Evolutionary conservation across 2,113 vertebrate genomes (phyloP), one percentile per base, ranked within the genome.

Genomic region (Spilogale gracilis): DNA sequence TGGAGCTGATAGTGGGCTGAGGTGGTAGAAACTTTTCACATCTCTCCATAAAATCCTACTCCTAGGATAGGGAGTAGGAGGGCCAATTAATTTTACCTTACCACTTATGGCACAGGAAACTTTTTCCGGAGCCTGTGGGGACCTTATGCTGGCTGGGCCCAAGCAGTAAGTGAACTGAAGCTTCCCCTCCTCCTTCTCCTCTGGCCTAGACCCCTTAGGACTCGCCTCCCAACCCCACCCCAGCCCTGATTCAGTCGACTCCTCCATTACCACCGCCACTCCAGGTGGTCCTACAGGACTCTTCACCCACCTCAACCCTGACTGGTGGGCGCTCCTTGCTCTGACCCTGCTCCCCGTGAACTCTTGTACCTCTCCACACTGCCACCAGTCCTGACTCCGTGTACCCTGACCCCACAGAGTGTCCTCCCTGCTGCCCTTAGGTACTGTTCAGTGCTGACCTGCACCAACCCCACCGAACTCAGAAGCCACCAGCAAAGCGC

Each of bases 381-480:
- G 43, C 60, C 69, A 45, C 91, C 3, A 21, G 7, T 27, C 79
- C 30, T n/a, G 50, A 50, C 21, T 17, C 4, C 6, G 0, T 5
- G 10, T 30, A 20, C 11, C 82, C 27, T 56, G 56, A 63, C 8
- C 1, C 0, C 17, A 52, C n/a, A 43, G 30, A 69, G 32, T 93
- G 43, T 52, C 54, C 11, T 9, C 30, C 23, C 38, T 10, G 4
- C 14, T 54, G 5, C 18, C 50, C 25, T 65, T 2, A 99, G 99
- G 99, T 99, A 63, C 98, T 99, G 94, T 99, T 99, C 98, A 99
- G 99, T 60, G 99, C 99, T 0, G 99, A 99, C 82, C 99, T 99
- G 45, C 99, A 87, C 79, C 97, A 91, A 32, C 2, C 65, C 60
- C 83, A 48, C 48, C 4, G 0, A 0, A 50, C 94, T 20, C 73